Evolutionary conservation across 2,797 vertebrate genomes (phyloP), one percentile per base, ranked within the genome.

Genomic region (Acipenser transmontanus): DNA sequence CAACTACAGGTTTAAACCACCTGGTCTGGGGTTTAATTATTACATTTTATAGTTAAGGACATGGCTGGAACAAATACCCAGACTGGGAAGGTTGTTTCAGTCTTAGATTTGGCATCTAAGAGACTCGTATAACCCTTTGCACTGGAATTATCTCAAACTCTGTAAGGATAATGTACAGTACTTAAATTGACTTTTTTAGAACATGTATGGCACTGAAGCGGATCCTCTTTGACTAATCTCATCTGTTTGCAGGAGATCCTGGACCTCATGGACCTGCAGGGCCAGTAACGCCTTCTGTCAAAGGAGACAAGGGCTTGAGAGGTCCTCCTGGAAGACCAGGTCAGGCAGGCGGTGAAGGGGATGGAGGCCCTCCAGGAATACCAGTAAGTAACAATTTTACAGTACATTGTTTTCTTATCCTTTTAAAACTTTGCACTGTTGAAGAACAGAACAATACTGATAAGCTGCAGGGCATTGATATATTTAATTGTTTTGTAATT

Each of bases 221-320:
- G 34, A 34, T 34, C 34, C 34, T 34, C 34, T 4, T 34, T 34
- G 34, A 34, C 34, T 34, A 8, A 10, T 60, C 47, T 66, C 6
- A 17, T 66, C 48, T 14, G 65, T 62, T 67, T 75, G 8, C 64
- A 93, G 95, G 95, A 68, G 60, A 72, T 0, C 78, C 78, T 11
- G 95, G 95, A 12, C 80, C 72, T 65, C 74, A 48, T 4, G 95
- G 95, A 47, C 89, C 86, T 70, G 86, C 88, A 64, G 95, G 94
- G 34, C 74, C 81, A 59, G 74, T 86, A 0, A 78, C 80, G 62
- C 78, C 71, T 64, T 90, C 93, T 61, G 7, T 83, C 49, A 95
- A 95, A 84, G 95, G 95, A 79, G 87, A 91, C 9, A 94, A 93
- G 77, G 95, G 95, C 49, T 47, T 48, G 67, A 79, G 70, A 75